A percentile compares a stretch with the other conserved stretches of the same genome.
phyloP scores from a whole-genome alignment of 2,113 vertebrate genomes.

The Mixornis gularis region DNA sequence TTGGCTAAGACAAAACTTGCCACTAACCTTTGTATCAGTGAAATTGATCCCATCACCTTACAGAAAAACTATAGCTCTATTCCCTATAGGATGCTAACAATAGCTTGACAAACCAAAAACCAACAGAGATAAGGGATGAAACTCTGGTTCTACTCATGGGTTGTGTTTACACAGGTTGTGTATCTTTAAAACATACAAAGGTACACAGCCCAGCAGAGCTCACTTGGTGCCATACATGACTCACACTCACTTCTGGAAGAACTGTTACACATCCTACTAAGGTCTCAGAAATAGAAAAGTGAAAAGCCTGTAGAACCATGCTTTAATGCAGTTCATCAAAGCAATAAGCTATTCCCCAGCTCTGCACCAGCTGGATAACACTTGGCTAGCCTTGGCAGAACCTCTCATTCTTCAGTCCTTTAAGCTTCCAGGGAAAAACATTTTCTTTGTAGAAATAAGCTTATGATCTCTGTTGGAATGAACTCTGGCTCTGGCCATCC shows the following conservation, averaged over 20 bases:
- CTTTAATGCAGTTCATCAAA: not conserved
- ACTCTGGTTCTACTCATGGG: not conserved
- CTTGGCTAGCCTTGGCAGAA: slow-evolving; percentile 9
- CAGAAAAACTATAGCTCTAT: not conserved
- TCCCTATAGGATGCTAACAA: not conserved
- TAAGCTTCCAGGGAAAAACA: not conserved
- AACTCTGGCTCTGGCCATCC: not conserved
- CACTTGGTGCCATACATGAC: not conserved
- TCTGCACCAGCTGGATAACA: not conserved
- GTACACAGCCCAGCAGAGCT: not conserved
- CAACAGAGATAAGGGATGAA: not conserved
- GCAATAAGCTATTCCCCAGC: not conserved
- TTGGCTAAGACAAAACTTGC: not conserved
- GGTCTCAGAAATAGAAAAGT: not conserved
- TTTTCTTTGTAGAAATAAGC: not conserved
- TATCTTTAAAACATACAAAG: not conserved
- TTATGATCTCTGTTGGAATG: not conserved
- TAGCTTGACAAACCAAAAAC: not conserved
- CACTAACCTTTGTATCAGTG: not conserved
- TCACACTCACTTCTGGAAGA: not conserved
- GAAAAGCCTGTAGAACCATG: not conserved
- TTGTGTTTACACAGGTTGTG: not conserved
- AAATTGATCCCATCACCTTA: not conserved
- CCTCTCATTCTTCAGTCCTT: not conserved
- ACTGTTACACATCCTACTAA: not conserved